Evolutionary conservation across 2,888 invertebrate species (phyloP).

Genomic region (Caenorhabditis sp.): DNA sequence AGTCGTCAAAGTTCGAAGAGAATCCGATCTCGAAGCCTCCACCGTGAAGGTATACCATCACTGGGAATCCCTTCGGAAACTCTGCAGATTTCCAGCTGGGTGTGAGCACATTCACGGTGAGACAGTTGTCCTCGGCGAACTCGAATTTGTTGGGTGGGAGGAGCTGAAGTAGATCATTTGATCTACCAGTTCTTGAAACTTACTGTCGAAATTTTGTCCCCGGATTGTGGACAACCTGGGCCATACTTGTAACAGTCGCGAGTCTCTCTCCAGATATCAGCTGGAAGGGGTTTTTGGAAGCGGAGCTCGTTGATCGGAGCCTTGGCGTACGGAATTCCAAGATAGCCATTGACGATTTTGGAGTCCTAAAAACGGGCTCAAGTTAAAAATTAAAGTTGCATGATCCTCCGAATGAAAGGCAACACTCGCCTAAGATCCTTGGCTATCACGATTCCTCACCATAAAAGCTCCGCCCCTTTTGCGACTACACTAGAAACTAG

Average conservation of each 20-base stretch:
- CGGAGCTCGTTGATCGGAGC: constrained; percentile 9
- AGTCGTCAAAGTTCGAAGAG: constrained; percentile 6
- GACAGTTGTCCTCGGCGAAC: constrained; percentile 48
- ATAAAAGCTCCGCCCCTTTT: no score
- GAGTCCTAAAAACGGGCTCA: constrained; percentile 6
- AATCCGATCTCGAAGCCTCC: constrained; percentile 38
- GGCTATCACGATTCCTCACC: no score
- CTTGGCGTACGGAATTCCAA: constrained; percentile 42
- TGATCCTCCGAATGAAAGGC: no score
- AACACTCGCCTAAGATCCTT: no score
- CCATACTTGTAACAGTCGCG: constrained; percentile 67
- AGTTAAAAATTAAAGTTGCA: background rate
- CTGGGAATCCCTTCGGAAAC: constrained; percentile 36
- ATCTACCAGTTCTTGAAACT: background rate
- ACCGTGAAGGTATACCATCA: constrained; percentile 40
- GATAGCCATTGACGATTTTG: constrained; percentile 31
- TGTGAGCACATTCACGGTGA: constrained; percentile 67
- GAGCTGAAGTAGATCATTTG: background rate
- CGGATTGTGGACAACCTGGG: constrained; percentile 65
- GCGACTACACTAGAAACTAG: no score
- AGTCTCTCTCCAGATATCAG: constrained; percentile 55
- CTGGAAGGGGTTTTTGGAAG: constrained; percentile 30
- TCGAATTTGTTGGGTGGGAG: constrained; percentile 8
- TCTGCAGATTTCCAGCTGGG: constrained; percentile 48
- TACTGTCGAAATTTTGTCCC: constrained; percentile 10